These are phyloP conservation scores for Philereme vetulata DNA, from an alignment of 2,888 invertebrate species.

Conservation along the genomic window DNA sequence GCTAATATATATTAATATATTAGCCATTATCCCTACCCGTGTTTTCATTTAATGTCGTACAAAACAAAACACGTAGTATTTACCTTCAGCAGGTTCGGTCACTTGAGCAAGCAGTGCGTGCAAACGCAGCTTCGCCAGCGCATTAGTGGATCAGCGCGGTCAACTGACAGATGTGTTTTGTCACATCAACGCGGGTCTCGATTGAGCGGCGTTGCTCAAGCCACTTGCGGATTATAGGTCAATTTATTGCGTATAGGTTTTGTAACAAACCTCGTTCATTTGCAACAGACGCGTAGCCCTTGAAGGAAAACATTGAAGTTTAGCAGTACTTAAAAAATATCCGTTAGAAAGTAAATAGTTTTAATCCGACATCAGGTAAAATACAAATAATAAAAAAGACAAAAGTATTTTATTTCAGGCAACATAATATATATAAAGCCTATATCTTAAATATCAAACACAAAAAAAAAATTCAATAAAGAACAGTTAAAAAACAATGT, in stretches of 20 bases:
- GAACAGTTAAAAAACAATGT: too few relatives aligned
- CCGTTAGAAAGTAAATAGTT: neutral
- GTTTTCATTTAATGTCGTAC: too few relatives aligned
- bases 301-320: constrained; percentile 15
- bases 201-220: constrained; percentile 52
- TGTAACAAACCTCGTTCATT: constrained; percentile 25
- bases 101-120: constrained; percentile 10
- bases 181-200: constrained; percentile 54
- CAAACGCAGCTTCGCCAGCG: constrained; percentile 47
- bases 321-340: neutral
- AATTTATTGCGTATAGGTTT: constrained; percentile 44
- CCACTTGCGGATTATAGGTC: constrained; percentile 48
- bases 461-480: too few relatives aligned
- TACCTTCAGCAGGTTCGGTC: neutral
- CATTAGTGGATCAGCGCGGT: constrained; percentile 61
- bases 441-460: too few relatives aligned
- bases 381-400: neutral
- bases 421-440: too few relatives aligned
- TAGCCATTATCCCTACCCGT: too few relatives aligned
- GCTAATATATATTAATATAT: too few relatives aligned
- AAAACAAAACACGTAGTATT: too few relatives aligned
- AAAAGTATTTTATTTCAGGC: neutral
- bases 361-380: neutral
- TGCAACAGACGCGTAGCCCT: constrained; percentile 15
- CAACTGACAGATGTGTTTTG: constrained; percentile 70